Percentiles rank a stretch among this genome's conserved stretches.
Conservation (phyloP, 64 coral and sea anemone genomes). For the Stylophora pistillata region DNA sequence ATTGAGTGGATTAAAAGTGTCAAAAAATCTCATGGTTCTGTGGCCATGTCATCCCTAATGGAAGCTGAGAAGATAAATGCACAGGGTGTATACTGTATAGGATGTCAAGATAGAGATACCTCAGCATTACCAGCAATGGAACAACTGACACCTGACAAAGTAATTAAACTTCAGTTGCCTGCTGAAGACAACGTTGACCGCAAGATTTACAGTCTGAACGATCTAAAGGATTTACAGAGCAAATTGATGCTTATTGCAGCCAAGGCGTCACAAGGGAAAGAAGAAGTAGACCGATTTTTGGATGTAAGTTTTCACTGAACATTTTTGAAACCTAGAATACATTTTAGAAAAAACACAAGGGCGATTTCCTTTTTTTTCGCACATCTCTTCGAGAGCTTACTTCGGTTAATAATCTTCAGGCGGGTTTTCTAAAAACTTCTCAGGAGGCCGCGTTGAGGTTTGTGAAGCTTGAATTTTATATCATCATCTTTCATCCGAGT, state of each 20-base stretch:
- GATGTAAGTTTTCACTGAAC: not conserved
- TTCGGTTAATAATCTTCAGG: no score
- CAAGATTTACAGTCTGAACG: slow-evolving; percentile 18
- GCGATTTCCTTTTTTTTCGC: no score
- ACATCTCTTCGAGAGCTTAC: no score
- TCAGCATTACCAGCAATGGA: not conserved
- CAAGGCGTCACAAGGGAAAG: slow-evolving; percentile 51
- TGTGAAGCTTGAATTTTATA: no score
- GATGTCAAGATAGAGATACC: not conserved
- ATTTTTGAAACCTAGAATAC: no score
- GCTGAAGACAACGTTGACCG: not conserved
- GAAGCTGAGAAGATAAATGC: slow-evolving; percentile 63
- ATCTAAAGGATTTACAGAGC: slow-evolving; percentile 63
- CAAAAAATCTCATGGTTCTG: slow-evolving; percentile 87
- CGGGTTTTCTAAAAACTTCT: no score
- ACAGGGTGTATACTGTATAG: slow-evolving; percentile 56
- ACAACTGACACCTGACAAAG: not conserved
- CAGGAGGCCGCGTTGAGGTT: no score
- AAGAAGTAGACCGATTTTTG: slow-evolving; percentile 57
- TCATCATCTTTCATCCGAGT: no score
- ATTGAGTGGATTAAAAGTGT: slow-evolving; percentile 87
- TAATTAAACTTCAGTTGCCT: not conserved
- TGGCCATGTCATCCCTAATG: slow-evolving; percentile 73
- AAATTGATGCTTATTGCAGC: slow-evolving; percentile 70
- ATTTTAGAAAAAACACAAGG: no score